These are phyloP conservation scores for Popillia japonica DNA, from an alignment of 1,140 invertebrate genomes.

Conservation along the genomic window DNA sequence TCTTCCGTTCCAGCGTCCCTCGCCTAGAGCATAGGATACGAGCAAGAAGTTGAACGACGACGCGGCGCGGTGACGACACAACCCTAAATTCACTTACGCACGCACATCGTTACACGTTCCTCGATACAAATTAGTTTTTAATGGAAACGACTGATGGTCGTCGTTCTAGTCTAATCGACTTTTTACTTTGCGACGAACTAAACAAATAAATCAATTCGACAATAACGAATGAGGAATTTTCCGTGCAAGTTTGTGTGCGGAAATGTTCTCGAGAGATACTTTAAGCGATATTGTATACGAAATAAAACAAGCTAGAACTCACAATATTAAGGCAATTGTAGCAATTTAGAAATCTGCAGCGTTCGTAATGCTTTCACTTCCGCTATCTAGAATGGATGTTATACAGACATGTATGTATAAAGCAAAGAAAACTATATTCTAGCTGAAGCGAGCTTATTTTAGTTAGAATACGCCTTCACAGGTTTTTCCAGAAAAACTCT, in stretches of 20 bases:
- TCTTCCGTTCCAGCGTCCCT: not conserved
- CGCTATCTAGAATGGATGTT: no score
- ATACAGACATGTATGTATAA: no score
- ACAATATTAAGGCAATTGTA: no score
- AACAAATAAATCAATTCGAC: constrained; percentile 33
- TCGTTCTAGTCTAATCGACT: constrained; percentile 1
- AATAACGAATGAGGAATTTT: constrained; percentile 14
- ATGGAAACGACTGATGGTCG: constrained; percentile 24
- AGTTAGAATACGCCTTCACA: no score
- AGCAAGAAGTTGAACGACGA: no score
- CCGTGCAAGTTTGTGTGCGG: not conserved
- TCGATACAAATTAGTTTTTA: no score
- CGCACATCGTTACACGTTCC: constrained; percentile 32
- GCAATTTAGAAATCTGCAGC: no score
- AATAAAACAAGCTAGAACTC: no score
- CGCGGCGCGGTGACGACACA: not conserved
- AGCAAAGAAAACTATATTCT: no score
- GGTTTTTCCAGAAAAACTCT: no score
- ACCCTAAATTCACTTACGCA: constrained; percentile 21
- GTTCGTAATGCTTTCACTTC: no score
- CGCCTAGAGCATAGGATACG: not conserved
- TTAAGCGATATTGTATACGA: constrained; percentile 1
- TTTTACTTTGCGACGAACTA: constrained; percentile 18
- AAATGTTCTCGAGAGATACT: constrained; percentile 1
- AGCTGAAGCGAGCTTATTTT: no score